Conservation (phyloP, 2,797 vertebrate species). For the Moxostoma hubbsi region DNA sequence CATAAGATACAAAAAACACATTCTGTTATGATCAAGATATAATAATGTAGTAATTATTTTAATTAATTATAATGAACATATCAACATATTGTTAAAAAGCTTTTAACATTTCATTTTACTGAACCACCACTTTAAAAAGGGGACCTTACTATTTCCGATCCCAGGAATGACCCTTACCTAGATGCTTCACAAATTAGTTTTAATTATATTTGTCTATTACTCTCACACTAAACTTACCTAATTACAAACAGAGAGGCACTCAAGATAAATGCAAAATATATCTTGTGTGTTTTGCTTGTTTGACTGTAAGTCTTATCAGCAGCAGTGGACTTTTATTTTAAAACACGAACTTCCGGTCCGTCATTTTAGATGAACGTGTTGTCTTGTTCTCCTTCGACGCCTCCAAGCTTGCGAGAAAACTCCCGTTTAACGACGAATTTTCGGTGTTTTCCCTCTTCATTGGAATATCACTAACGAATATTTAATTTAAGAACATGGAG, state of each 20-base stretch:
- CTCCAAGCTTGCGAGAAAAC: neutral
- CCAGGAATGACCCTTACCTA: too few species aligned
- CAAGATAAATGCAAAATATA: neutral
- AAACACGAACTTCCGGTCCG: conserved; percentile 22
- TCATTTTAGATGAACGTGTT: conserved; percentile 17
- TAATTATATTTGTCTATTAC: neutral
- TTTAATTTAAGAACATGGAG: conserved; percentile 66
- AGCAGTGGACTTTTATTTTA: conserved; percentile 26
- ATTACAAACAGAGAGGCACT: neutral
- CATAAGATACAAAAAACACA: too few species aligned
- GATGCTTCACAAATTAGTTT: too few species aligned
- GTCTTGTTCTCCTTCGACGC: neutral
- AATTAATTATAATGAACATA: too few species aligned
- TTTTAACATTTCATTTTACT: too few species aligned
- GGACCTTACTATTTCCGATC: too few species aligned
- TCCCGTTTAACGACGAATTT: neutral
- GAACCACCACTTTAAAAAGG: too few species aligned
- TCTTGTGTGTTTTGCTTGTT: neutral
- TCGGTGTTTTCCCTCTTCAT: neutral
- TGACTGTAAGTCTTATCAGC: neutral
- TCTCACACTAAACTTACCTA: neutral
- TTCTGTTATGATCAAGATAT: too few species aligned
- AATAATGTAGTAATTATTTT: too few species aligned
- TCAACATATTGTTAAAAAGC: too few species aligned
- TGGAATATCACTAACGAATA: neutral